Conservation (phyloP, 2,797 vertebrate species). For the Mus minutoides region DNA sequence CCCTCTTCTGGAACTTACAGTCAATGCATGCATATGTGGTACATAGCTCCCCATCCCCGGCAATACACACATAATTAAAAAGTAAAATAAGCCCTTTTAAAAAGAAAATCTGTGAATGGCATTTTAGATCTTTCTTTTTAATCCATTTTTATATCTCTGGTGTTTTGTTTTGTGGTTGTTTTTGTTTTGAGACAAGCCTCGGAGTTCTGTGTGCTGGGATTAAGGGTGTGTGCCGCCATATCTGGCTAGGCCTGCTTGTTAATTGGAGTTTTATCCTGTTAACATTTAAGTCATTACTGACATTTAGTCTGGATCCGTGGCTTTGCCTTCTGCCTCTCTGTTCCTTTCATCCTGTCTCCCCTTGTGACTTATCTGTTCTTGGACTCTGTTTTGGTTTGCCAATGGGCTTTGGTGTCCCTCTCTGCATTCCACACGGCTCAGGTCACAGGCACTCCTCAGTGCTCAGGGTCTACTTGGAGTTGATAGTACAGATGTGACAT, state of each 20-base stretch:
- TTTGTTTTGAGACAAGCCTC: too few species aligned
- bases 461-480: background rate
- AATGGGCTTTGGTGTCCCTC: background rate
- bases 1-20: background rate
- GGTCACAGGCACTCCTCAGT: background rate
- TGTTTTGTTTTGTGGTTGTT: background rate
- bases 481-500: background rate
- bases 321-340: background rate
- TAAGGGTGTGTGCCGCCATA: background rate
- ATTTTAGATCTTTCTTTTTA: background rate
- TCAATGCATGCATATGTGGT: background rate
- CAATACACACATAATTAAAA: background rate
- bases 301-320: rapidly evolving
- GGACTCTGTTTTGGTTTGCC: background rate
- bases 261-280: background rate
- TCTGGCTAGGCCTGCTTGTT: background rate
- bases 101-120: background rate
- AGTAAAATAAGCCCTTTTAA: background rate
- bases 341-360: background rate
- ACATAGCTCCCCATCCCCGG: background rate
- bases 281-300: background rate
- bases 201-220: background rate
- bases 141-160: background rate
- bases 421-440: background rate
- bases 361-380: background rate